phyloP scores from a whole-genome alignment of 2,888 invertebrate species.

The Drosophila barbarae region DNA sequence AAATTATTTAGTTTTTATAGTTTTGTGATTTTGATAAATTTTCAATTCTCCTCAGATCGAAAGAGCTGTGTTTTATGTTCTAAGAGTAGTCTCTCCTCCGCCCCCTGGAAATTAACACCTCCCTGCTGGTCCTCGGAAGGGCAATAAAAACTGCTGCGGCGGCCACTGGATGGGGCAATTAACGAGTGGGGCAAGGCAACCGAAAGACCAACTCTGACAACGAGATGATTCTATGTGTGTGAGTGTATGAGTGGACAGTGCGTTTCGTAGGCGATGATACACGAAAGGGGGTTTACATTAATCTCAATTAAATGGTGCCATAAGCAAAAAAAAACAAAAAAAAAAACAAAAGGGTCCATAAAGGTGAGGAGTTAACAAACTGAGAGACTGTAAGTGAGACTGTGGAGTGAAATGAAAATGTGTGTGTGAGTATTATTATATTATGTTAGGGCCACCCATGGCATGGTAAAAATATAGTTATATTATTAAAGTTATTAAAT shows the following conservation, averaged over 20 bases:
- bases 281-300: background rate
- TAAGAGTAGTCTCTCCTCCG: background rate
- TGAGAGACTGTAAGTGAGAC: background rate
- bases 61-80: constrained; percentile 22
- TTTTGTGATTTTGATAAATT: constrained; percentile 28
- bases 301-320: background rate
- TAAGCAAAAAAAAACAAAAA: background rate
- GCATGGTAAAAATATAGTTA: background rate
- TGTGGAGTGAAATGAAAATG: background rate
- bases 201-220: constrained; percentile 10
- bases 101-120: constrained; percentile 29
- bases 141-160: constrained; percentile 60
- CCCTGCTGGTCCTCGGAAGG: constrained; percentile 11
- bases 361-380: constrained; percentile 1
- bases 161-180: constrained; percentile 65
- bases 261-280: background rate
- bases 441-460: background rate
- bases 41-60: constrained; percentile 15
- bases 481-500: background rate
- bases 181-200: constrained; percentile 50
- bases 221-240: background rate
- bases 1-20: constrained; percentile 24
- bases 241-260: constrained; percentile 6
- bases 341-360: background rate
- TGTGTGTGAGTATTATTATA: background rate